phyloP scores from a whole-genome alignment of 2,797 vertebrate species.

The Ceyx erithaca region DNA sequence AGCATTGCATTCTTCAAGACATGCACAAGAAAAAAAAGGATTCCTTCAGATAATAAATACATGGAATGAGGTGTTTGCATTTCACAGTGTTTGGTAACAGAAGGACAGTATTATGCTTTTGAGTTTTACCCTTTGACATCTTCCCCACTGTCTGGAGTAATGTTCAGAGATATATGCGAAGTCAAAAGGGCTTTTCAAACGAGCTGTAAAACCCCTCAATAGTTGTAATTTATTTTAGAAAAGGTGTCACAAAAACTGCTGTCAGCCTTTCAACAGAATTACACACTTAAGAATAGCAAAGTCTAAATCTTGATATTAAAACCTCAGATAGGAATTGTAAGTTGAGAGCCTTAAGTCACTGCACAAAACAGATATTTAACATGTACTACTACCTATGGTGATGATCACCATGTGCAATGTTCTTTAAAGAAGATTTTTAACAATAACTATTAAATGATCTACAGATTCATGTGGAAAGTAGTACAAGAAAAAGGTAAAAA shows the following conservation, averaged over 20 bases:
- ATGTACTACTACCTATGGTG: background rate
- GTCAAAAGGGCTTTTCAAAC: background rate
- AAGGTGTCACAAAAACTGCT: background rate
- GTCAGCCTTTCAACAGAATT: background rate
- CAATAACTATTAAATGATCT: background rate
- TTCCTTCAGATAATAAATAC: conserved; percentile 4
- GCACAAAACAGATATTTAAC: background rate
- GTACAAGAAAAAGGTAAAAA: background rate
- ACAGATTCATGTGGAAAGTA: background rate
- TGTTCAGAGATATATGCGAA: background rate
- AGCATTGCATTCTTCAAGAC: conserved; percentile 92
- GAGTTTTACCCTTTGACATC: background rate
- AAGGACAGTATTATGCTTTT: background rate
- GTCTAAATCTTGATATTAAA: background rate
- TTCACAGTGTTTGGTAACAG: background rate
- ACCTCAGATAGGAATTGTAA: background rate
- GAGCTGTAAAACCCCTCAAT: background rate
- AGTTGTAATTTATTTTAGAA: background rate
- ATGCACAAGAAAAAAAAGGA: conserved; percentile 12
- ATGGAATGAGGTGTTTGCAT: background rate
- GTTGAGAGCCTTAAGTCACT: background rate
- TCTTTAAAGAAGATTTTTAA: background rate
- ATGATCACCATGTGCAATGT: background rate
- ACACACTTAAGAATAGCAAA: background rate
- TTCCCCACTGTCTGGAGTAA: background rate